phyloP scores from a whole-genome alignment of 1,140 invertebrate species.

The Asbolus verrucosus region DNA sequence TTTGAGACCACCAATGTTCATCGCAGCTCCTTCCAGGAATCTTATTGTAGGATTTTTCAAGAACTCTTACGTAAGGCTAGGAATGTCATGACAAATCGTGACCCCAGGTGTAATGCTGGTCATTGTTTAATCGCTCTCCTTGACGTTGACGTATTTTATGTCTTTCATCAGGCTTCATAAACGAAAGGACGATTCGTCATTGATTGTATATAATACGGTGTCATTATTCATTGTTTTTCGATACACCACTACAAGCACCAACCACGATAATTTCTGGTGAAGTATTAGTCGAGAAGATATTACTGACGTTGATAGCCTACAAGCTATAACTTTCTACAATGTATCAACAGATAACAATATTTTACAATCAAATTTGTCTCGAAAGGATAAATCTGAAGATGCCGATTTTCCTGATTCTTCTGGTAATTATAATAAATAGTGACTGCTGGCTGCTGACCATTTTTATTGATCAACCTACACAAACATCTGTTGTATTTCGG shows the following conservation, averaged over 20 bases:
- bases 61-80: conserved; percentile 17
- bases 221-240: conserved; percentile 6
- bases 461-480: too few relatives aligned
- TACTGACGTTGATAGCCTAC: too few relatives aligned
- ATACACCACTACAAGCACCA: not conserved
- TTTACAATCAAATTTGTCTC: too few relatives aligned
- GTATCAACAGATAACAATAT: too few relatives aligned
- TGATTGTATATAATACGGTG: conserved; percentile 11
- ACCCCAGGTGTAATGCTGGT: conserved; percentile 32
- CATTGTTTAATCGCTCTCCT: conserved; percentile 35
- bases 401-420: too few relatives aligned
- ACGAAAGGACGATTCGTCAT: conserved; percentile 30
- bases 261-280: not conserved
- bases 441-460: too few relatives aligned
- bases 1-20: not conserved
- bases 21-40: conserved; percentile 21
- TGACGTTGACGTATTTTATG: conserved; percentile 34
- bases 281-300: too few relatives aligned
- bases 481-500: too few relatives aligned
- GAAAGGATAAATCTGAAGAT: too few relatives aligned
- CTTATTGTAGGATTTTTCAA: conserved; percentile 10
- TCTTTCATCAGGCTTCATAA: conserved; percentile 31
- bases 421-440: too few relatives aligned
- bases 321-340: too few relatives aligned
- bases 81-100: conserved; percentile 27